Percentiles rank a stretch among this genome's conserved stretches.
Evolutionary conservation across 2,797 vertebrate genomes (phyloP).

Genomic region (Perodicticus potto): DNA sequence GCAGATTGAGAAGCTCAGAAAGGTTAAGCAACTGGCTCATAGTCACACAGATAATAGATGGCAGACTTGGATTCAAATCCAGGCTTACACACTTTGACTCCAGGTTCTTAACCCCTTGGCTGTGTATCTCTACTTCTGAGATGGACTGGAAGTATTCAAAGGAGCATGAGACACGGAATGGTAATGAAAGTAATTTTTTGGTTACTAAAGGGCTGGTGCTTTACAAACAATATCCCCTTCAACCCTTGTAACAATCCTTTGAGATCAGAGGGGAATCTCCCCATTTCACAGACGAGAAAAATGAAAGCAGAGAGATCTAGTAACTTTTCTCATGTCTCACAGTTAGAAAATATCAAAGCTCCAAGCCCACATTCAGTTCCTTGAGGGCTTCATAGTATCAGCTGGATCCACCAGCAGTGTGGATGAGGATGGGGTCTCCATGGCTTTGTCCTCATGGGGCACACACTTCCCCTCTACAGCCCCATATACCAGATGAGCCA

Average conservation of each 20-base stretch:
- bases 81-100: not conserved
- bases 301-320: not conserved
- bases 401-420: not conserved
- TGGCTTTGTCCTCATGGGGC: not conserved
- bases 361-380: not conserved
- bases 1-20: not conserved
- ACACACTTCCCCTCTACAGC: not conserved
- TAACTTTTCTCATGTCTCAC: not conserved
- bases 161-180: rapidly evolving
- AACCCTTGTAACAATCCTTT: not conserved
- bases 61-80: not conserved
- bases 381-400: not conserved
- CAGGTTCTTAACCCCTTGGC: not conserved
- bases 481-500: not conserved
- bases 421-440: not conserved
- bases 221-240: not conserved
- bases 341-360: not conserved
- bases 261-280: not conserved
- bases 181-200: not conserved
- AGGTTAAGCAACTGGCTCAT: not conserved
- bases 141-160: not conserved
- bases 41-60: not conserved
- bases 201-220: not conserved
- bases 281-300: not conserved
- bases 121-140: not conserved